Evolutionary conservation across 2,797 vertebrate genomes (phyloP).

Genomic region (Neosilurus hyrtlii): DNA sequence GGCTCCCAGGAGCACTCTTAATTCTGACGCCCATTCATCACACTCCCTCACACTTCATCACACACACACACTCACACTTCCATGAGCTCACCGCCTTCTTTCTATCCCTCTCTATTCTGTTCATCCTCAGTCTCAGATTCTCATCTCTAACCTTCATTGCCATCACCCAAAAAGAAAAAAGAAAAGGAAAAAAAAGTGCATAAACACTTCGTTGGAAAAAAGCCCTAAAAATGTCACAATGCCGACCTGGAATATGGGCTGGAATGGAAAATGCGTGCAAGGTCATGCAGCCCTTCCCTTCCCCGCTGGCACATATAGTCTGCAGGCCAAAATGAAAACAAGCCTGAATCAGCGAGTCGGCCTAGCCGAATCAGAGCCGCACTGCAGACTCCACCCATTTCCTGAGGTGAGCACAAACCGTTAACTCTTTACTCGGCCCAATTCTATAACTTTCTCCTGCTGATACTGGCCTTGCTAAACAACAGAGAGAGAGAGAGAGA

Average conservation of each 20-base stretch:
- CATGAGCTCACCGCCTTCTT: background rate
- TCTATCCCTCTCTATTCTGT: background rate
- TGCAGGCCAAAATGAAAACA: constrained; percentile 36
- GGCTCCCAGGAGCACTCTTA: constrained; percentile 49
- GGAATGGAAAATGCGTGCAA: constrained; percentile 36
- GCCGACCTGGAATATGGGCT: constrained; percentile 19
- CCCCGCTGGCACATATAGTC: constrained; percentile 37
- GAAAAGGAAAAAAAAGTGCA: background rate
- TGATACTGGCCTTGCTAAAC: background rate
- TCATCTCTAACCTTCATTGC: background rate
- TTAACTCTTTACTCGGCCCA: constrained; percentile 6
- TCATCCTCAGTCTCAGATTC: constrained; percentile 8
- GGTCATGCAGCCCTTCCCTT: constrained; percentile 43
- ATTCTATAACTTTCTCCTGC: background rate
- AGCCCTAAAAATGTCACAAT: background rate
- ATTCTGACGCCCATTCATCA: constrained; percentile 50
- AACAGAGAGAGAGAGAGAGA: background rate
- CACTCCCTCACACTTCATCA: constrained; percentile 48
- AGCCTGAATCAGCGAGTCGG: constrained; percentile 30
- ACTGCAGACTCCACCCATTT: constrained; percentile 36
- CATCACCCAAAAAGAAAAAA: background rate
- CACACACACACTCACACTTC: constrained; percentile 31
- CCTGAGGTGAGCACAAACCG: constrained; percentile 36
- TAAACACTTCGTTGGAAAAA: background rate
- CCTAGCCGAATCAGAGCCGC: constrained; percentile 1